phyloP scores from a whole-genome alignment of 1,140 invertebrate genomes.

The Drosophila yakuba region DNA sequence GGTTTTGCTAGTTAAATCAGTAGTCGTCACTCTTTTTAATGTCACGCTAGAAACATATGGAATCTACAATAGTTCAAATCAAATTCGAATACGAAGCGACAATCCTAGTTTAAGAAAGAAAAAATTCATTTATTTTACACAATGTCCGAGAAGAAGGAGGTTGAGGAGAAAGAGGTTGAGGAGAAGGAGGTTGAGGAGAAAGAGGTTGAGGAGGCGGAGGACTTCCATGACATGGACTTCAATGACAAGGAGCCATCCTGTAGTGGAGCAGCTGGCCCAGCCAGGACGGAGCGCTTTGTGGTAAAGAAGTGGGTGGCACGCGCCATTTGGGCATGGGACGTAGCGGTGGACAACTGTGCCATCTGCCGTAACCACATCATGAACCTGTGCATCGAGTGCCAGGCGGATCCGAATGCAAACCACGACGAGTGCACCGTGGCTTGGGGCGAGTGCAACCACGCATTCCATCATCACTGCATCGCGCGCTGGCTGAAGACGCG shows the following conservation, averaged over 20 bases:
- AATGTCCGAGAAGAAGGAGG: slow-evolving; percentile 75
- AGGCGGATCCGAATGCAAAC: slow-evolving; percentile 98
- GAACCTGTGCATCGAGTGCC: slow-evolving; percentile 99
- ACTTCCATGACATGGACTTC: slow-evolving; percentile 68
- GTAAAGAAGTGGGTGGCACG: slow-evolving; percentile 99
- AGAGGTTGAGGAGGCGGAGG: slow-evolving; percentile 85
- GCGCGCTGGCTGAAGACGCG: slow-evolving; percentile 99
- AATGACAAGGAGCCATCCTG: slow-evolving; percentile 88
- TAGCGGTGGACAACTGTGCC: slow-evolving; percentile 99
- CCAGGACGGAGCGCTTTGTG: slow-evolving; percentile 92
- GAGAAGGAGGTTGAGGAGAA: slow-evolving; percentile 85
- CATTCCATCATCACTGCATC: slow-evolving; percentile 99
- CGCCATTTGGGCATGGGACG: slow-evolving; percentile 99
- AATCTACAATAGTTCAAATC: neutral
- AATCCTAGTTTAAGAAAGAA: slow-evolving; percentile 1
- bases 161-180: slow-evolving; percentile 87
- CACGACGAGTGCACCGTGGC: slow-evolving; percentile 99
- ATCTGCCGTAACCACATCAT: slow-evolving; percentile 99
- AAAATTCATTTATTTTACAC: slow-evolving; percentile 3
- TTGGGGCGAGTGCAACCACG: slow-evolving; percentile 99
- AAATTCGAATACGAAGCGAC: neutral
- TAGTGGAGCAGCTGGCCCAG: slow-evolving; percentile 75
- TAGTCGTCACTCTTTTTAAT: neutral
- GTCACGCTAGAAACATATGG: neutral
- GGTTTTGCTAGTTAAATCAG: neutral